phyloP scores from a whole-genome alignment of 2,113 vertebrate species.

The Peucedramus taeniatus region DNA sequence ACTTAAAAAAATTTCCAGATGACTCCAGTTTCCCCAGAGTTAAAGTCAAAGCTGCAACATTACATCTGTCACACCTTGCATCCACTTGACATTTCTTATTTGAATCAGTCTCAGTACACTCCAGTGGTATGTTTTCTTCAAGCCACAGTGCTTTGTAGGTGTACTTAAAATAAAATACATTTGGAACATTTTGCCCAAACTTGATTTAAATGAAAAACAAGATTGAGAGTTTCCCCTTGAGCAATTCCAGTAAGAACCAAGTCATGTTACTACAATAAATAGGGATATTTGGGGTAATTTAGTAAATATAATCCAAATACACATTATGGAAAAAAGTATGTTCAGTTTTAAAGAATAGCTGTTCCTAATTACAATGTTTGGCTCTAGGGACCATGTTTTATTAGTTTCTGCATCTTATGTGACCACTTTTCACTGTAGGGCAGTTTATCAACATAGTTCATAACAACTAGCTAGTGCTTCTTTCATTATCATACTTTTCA shows the following conservation, averaged over 20 bases:
- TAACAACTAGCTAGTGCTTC: neutral
- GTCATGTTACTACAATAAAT: neutral
- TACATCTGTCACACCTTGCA: neutral
- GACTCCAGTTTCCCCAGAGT: neutral
- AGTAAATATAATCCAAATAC: neutral
- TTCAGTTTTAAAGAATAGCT: neutral
- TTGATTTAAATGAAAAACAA: neutral
- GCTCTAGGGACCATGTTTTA: neutral
- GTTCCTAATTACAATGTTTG: neutral
- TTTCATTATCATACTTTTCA: neutral
- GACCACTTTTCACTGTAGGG: neutral
- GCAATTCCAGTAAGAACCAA: neutral
- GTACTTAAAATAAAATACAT: neutral
- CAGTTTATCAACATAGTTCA: neutral
- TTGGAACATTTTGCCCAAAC: neutral
- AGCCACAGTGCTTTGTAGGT: neutral
- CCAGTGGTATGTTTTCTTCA: neutral
- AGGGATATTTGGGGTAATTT: neutral
- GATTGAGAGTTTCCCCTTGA: neutral
- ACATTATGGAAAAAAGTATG: neutral
- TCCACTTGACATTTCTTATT: neutral
- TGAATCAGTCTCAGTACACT: rapidly evolving
- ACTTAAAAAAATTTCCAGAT: neutral
- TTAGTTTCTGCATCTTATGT: neutral
- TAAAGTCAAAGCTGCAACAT: neutral